These are phyloP conservation scores for Aulostomus chinensis DNA, from an alignment of 2,797 vertebrate species.

Conservation along the genomic window DNA sequence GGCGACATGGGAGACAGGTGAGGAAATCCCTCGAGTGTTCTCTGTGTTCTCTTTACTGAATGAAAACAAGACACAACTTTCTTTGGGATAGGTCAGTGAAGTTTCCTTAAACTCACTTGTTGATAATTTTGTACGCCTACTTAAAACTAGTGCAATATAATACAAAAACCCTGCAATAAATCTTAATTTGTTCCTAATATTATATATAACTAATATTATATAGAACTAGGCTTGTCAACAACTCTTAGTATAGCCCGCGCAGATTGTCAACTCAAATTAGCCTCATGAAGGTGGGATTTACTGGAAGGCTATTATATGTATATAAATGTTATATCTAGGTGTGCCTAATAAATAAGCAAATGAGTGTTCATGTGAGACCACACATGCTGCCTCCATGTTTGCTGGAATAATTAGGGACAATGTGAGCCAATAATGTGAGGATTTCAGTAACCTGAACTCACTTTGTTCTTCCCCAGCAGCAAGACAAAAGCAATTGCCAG, in stretches of 20 bases:
- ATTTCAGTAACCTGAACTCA: conserved; percentile 75
- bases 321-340: no score
- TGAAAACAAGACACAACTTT: conserved; percentile 22
- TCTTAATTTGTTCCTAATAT: no score
- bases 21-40: conserved; percentile 8
- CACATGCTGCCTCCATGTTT: conserved; percentile 79
- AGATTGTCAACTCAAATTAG: no score
- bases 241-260: neutral
- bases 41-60: neutral
- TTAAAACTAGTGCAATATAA: no score
- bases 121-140: no score
- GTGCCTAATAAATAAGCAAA: neutral
- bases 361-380: conserved; percentile 71
- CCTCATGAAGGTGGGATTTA: no score
- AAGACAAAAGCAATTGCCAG: conserved; percentile 73
- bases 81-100: no score
- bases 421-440: conserved; percentile 69
- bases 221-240: no score
- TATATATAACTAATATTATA: no score
- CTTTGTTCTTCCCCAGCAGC: conserved; percentile 72
- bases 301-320: no score
- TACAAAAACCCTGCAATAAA: no score
- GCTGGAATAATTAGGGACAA: conserved; percentile 77
- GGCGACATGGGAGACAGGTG: conserved; percentile 33
- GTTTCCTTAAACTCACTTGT: no score